Percentiles rank a stretch among this genome's conserved stretches.
These are phyloP conservation scores for Myoxocephalus aenaeus DNA, from an alignment of 2,797 vertebrate genomes.

Conservation along the genomic window DNA sequence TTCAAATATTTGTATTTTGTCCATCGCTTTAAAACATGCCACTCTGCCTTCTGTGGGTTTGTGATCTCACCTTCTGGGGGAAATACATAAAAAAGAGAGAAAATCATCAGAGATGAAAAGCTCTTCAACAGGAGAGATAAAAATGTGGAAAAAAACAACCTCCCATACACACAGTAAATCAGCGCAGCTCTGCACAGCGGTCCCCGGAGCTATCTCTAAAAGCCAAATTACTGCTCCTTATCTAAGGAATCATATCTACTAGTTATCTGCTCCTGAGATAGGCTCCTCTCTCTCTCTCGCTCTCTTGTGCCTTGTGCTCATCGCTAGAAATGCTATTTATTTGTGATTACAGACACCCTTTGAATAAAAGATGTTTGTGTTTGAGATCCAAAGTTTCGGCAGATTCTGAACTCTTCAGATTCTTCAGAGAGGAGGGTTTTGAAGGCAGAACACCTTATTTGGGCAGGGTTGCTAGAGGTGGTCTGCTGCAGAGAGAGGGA, in stretches of 20 bases:
- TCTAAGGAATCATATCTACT: conserved; percentile 96
- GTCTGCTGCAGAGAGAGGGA: conserved; percentile 74
- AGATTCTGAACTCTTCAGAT: conserved; percentile 79
- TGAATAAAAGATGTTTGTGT: conserved; percentile 85
- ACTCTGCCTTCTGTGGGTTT: conserved; percentile 88
- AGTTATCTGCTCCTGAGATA: conserved; percentile 89
- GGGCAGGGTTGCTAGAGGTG: conserved; percentile 78
- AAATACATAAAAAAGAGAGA: conserved; percentile 91
- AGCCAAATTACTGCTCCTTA: conserved; percentile 95
- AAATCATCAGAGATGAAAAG: conserved; percentile 89
- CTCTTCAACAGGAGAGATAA: conserved; percentile 91
- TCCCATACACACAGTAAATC: conserved; percentile 85
- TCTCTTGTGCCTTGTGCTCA: conserved; percentile 76
- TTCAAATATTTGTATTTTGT: conserved; percentile 99
- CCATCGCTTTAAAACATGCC: conserved; percentile 94
- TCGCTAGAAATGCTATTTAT: conserved; percentile 85
- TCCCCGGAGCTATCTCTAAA: conserved; percentile 93
- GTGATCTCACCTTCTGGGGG: conserved; percentile 94
- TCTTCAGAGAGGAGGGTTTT: conserved; percentile 71
- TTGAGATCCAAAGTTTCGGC: conserved; percentile 81
- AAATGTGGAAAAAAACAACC: conserved; percentile 86
- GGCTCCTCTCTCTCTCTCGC: conserved; percentile 69
- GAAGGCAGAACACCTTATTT: conserved; percentile 82
- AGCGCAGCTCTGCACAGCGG: conserved; percentile 85
- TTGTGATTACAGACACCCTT: conserved; percentile 85